Evolutionary conservation across 2,888 invertebrate species (phyloP).

Genomic region (Andricus curvator): DNA sequence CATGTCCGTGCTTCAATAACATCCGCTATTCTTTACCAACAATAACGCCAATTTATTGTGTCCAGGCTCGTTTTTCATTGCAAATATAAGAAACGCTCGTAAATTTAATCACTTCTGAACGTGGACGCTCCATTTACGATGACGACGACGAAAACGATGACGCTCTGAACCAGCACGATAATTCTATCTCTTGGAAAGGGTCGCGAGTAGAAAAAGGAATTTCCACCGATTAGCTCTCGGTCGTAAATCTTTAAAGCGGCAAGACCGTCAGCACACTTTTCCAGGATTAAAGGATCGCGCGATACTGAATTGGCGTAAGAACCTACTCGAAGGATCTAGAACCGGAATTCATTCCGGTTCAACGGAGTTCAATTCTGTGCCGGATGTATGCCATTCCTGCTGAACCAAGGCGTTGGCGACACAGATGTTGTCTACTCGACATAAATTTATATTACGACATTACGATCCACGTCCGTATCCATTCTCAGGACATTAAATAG

Average conservation of each 20-base stretch:
- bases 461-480: slow-evolving; percentile 18
- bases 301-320: not conserved
- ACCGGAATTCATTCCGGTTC: not conserved
- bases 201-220: slow-evolving; percentile 25
- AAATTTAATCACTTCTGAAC: slow-evolving; percentile 31
- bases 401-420: not conserved
- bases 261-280: slow-evolving; percentile 18
- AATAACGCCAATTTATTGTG: too few relatives aligned
- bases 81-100: slow-evolving; percentile 22
- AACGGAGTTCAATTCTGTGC: not conserved
- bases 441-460: slow-evolving; percentile 35
- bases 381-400: slow-evolving; percentile 1
- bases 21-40: too few relatives aligned
- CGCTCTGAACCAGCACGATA: slow-evolving; percentile 30
- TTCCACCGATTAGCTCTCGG: slow-evolving; percentile 35
- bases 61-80: not conserved
- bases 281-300: slow-evolving; percentile 18
- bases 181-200: slow-evolving; percentile 25
- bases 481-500: slow-evolving; percentile 24
- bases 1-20: too few relatives aligned
- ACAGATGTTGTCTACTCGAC: slow-evolving; percentile 31
- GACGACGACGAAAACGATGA: slow-evolving; percentile 32
- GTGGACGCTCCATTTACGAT: slow-evolving; percentile 32
- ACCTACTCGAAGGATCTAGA: slow-evolving; percentile 5
- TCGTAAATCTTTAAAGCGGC: slow-evolving; percentile 30